Evolutionary conservation across 2,888 invertebrate genomes (phyloP).

Genomic region (Caenorhabditis zanzibari): DNA sequence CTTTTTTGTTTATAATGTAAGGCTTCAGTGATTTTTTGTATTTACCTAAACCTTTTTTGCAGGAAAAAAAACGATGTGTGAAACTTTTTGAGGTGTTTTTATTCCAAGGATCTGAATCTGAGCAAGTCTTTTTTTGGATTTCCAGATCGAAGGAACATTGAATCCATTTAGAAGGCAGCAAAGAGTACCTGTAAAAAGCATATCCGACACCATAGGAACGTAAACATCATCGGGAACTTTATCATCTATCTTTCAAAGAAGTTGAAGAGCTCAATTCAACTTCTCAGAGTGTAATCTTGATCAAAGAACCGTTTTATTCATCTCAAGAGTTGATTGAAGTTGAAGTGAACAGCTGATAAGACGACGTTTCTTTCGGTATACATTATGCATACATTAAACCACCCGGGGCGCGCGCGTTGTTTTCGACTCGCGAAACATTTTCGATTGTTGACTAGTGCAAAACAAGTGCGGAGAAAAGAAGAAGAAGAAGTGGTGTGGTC

Average conservation of each 20-base stretch:
- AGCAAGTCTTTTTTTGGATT: background rate
- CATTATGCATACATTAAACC: slow-evolving; percentile 63
- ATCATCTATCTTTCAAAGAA: background rate
- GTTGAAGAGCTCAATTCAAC: background rate
- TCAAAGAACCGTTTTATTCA: slow-evolving; percentile 35
- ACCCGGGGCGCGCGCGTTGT: slow-evolving; percentile 40
- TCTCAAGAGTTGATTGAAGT: slow-evolving; percentile 32
- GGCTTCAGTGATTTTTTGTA: background rate
- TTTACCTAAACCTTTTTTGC: background rate
- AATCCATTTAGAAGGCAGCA: too few relatives aligned
- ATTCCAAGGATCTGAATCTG: background rate
- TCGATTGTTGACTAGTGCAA: slow-evolving; percentile 69
- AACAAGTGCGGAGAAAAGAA: slow-evolving; percentile 61
- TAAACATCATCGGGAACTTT: background rate
- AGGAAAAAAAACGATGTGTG: background rate
- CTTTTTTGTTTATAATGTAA: too few relatives aligned
- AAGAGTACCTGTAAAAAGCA: background rate
- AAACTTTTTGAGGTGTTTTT: background rate
- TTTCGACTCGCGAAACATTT: slow-evolving; percentile 62
- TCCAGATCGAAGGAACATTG: too few relatives aligned
- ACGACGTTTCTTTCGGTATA: slow-evolving; percentile 48
- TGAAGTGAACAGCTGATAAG: slow-evolving; percentile 60
- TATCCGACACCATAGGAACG: background rate
- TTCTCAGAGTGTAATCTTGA: slow-evolving; percentile 28
- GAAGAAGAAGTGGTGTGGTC: slow-evolving; percentile 66